Base-by-base conservation (phyloP, 1,140 invertebrate genomes). In the Temnothorax curvispinosus region DNA sequence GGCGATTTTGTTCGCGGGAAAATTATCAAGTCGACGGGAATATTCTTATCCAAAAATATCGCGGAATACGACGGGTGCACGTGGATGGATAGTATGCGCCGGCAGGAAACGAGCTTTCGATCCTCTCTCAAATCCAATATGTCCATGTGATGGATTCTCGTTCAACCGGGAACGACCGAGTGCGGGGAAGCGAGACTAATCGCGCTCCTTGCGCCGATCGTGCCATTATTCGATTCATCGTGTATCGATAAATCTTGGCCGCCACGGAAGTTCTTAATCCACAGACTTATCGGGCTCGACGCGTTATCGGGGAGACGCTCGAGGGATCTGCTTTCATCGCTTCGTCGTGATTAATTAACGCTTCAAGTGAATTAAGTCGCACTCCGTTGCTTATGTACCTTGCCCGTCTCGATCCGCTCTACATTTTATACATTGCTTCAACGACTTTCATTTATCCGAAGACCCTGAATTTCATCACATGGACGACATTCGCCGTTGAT, bases 211-310 rank as follows among this genome's bases (percentile, higher is more conserved):
- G 56, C 38, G 67, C 75, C 85, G 72, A 89, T 89, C 87, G 75
- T 50, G 67, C 54, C 56, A 62, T 56, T 62, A 58, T 67, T 60
- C 60, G 67, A 47, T 88, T 88, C 82, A 88, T 89, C 67, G 82
- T 65, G 69, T 80, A 75, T 86, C 87, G 88, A 88, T 86, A 75
- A 76, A 89, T 86, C 69, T 86, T 75, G 32, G 58, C n/a, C 35
- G 47, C 58, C 27, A n/a, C 15, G 8, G 47, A 52, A 64, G 86
- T 69, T 87, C 86, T 87, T 71, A 64, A 65, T 87, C 67, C 78
- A 47, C 13, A 5, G 32, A 54, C 69, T 82, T 71, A 81, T 82
- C 67, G 32, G n/a, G 44, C 76, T 41, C 56, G 54, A 62, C 82
- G 82, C 38, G 32, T 62, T 50, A 85, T 81, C 78, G 38, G 81